These are phyloP conservation scores for Sebastes iracundus DNA, from an alignment of 2,797 vertebrate species.

Conservation along the genomic window DNA sequence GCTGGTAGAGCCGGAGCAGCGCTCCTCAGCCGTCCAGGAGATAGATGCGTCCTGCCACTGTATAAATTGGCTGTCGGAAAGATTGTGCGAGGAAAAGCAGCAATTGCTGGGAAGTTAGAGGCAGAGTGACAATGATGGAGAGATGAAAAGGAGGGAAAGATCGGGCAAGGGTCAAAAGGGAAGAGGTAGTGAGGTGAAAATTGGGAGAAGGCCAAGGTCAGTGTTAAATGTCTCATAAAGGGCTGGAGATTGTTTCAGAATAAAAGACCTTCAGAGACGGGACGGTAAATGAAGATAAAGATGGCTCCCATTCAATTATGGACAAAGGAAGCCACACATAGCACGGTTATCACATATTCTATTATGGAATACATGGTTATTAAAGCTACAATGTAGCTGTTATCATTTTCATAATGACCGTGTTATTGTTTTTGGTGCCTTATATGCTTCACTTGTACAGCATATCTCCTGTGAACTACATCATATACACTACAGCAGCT, in stretches of 20 bases:
- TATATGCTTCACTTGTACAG: slow-evolving; percentile 12
- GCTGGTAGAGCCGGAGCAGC: slow-evolving; percentile 21
- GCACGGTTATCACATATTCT: neutral
- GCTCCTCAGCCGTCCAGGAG: slow-evolving; percentile 54
- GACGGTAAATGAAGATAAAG: slow-evolving; percentile 53
- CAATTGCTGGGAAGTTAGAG: slow-evolving; percentile 57
- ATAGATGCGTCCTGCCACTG: slow-evolving; percentile 75
- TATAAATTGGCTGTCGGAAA: slow-evolving; percentile 79
- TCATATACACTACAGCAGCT: slow-evolving; percentile 24
- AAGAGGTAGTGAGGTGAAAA: slow-evolving; percentile 31
- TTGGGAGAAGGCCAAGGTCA: slow-evolving; percentile 36
- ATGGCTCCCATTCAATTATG: slow-evolving; percentile 34
- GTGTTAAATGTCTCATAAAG: slow-evolving; percentile 57
- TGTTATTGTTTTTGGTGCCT: slow-evolving; percentile 43
- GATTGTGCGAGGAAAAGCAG: slow-evolving; percentile 53
- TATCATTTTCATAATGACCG: slow-evolving; percentile 28
- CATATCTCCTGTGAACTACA: slow-evolving; percentile 35
- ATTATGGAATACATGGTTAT: slow-evolving; percentile 17
- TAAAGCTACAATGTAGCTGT: slow-evolving; percentile 17
- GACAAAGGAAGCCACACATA: slow-evolving; percentile 4
- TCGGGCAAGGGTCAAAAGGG: slow-evolving; percentile 45
- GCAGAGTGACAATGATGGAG: slow-evolving; percentile 61
- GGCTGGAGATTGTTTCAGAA: slow-evolving; percentile 30
- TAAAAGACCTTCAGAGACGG: slow-evolving; percentile 5
- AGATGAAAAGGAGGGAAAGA: slow-evolving; percentile 43